These are phyloP conservation scores for Ageneiosus marmoratus DNA, from an alignment of 2,113 vertebrate species.

Conservation along the genomic window DNA sequence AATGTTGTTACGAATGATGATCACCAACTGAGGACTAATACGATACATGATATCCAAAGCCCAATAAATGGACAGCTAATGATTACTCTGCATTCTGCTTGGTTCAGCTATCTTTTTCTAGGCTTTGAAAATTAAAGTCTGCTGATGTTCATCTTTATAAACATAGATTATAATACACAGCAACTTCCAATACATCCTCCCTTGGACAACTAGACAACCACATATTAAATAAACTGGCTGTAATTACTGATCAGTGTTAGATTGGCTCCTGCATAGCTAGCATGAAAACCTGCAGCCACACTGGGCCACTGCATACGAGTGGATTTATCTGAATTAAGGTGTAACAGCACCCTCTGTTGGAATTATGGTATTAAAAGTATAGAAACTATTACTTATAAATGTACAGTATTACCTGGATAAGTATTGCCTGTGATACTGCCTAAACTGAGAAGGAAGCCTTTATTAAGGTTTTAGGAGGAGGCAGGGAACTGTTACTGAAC, in stretches of 20 bases:
- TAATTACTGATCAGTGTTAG: neutral
- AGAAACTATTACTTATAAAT: neutral
- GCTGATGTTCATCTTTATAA: neutral
- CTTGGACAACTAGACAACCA: neutral
- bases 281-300: neutral
- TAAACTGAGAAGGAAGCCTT: no score
- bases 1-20: neutral
- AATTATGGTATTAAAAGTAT: neutral
- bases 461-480: no score
- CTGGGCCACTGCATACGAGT: neutral
- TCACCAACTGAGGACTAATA: neutral
- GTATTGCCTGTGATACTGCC: neutral
- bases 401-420: neutral
- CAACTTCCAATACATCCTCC: neutral
- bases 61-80: neutral
- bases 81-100: neutral
- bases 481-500: no score
- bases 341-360: slow-evolving; percentile 59
- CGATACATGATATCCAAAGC: neutral
- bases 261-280: neutral
- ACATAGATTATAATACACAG: neutral
- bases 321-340: neutral
- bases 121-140: neutral
- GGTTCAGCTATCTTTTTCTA: neutral
- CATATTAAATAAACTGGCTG: neutral